phyloP scores from a whole-genome alignment of 1,140 invertebrate species.

The Pseudomyrmex dendroicus region DNA sequence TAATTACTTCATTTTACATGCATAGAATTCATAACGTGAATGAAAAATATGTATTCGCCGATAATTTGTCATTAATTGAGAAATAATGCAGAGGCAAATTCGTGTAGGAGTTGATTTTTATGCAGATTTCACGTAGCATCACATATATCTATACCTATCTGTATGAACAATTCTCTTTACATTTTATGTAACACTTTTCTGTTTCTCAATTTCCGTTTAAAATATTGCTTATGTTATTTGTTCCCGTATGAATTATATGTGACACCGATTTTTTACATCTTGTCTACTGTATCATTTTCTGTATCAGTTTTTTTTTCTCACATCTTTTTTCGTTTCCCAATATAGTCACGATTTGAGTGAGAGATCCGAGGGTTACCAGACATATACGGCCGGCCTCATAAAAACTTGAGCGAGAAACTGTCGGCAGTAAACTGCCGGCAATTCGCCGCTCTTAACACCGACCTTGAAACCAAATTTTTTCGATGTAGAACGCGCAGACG shows the following conservation, averaged over 20 bases:
- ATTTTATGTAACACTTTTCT: neutral
- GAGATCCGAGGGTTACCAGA: neutral
- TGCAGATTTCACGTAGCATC: neutral
- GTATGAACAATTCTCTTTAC: too few relatives aligned
- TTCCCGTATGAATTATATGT: too few relatives aligned
- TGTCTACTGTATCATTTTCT: too few relatives aligned
- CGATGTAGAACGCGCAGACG: neutral
- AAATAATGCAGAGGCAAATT: conserved; percentile 36
- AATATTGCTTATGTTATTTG: too few relatives aligned
- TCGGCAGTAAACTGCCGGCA: conserved; percentile 38
- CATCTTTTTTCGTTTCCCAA: conserved; percentile 16
- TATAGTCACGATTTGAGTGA: conserved; percentile 11
- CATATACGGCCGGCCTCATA: conserved; percentile 23
- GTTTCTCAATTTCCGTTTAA: too few relatives aligned
- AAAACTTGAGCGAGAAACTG: conserved; percentile 50
- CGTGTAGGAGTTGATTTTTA: neutral
- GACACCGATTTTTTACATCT: too few relatives aligned
- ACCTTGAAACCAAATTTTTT: neutral
- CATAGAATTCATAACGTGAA: conserved; percentile 41
- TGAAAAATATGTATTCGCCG: conserved; percentile 27
- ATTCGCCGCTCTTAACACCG: conserved; percentile 8
- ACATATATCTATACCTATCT: neutral
- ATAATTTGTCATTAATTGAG: conserved; percentile 51
- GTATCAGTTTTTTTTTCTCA: too few relatives aligned
- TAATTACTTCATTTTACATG: conserved; percentile 57